A percentile compares a stretch with the other conserved stretches of the same genome.
Conservation (phyloP, 2,888 invertebrate species). For the Harpalus rubripes region DNA sequence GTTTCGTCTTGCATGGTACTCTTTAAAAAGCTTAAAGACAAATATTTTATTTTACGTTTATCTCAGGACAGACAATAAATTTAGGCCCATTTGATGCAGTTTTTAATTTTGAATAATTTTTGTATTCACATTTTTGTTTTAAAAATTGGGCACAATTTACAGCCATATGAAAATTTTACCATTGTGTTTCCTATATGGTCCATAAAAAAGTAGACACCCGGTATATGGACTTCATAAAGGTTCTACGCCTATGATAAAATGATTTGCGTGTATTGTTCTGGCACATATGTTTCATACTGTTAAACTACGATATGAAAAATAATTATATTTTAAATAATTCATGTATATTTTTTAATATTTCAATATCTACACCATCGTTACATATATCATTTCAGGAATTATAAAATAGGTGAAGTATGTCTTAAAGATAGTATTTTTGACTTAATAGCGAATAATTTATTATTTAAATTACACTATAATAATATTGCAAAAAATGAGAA, state of each 20-base stretch:
- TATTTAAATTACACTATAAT: not conserved
- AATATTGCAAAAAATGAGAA: not conserved
- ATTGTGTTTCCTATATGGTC: too few relatives aligned
- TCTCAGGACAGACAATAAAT: too few relatives aligned
- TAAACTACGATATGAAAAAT: conserved; percentile 25
- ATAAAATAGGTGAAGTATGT: not conserved
- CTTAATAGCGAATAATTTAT: conserved; percentile 21
- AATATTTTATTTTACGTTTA: too few relatives aligned
- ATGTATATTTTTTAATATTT: conserved; percentile 23
- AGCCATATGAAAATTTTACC: too few relatives aligned
- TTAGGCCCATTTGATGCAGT: too few relatives aligned
- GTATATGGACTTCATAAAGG: not conserved
- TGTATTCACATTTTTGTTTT: too few relatives aligned
- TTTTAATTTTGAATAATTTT: too few relatives aligned
- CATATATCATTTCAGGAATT: not conserved
- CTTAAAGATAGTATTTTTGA: not conserved
- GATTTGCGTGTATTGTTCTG: not conserved
- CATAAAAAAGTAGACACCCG: too few relatives aligned
- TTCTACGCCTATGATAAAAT: conserved; percentile 25
- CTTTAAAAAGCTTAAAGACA: too few relatives aligned
- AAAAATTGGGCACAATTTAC: too few relatives aligned
- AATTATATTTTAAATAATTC: conserved; percentile 25
- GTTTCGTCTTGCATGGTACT: too few relatives aligned
- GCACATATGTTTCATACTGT: not conserved
- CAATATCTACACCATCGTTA: conserved; percentile 16